Base-by-base conservation (phyloP, 64 coral and sea anemone species). In the Acropora tenuis region DNA sequence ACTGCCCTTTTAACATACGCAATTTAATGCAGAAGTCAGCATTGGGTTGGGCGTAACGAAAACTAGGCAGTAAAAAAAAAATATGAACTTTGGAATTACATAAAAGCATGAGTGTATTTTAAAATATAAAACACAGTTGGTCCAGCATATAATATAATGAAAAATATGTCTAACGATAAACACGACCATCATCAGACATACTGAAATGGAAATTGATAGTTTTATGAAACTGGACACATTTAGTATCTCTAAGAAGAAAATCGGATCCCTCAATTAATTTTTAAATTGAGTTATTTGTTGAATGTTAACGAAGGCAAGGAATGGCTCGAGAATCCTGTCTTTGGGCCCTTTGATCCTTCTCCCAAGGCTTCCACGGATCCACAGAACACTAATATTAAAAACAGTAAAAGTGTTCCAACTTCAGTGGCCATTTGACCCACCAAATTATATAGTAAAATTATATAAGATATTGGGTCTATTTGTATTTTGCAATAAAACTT, bases 371-470 rank as follows among this genome's bases (percentile, higher is more conserved):
- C 20, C 78, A 79, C 48, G 78, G 78, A 3, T n/a, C 2, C 78
- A 4, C 78, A 55, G 13, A 79, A 79, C 13, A 6, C 48, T 3
- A 79, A n/a, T 55, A 79, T 1, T n/a, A 79, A 8, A 8, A 79
- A 55, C 77, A 79, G 1, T 20, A n/a, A 6, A 79, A 79, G 48
- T n/a, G 15, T 49, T 79, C 3, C 13, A 79, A 79, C 47, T 79
- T 79, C 5, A 18, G 5, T 49, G 44, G 78, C 11, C 13, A 79
- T 79, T 55, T 79, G 78, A 13, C 78, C 78, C 48, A 79, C 57
- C 78, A 8, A 73, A 53, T 53, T 57, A 19, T 57, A 79, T 55
- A 79, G 16, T 49, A 79, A 79, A 55, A 79, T 57, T 53, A 55
- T 53, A 49, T 47, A 57, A 79, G 57, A 53, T 52, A 30, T 79